A percentile compares a stretch with the other conserved stretches of the same genome.
Conservation (phyloP, 2,888 invertebrate genomes). For the Gymnosoma rotundatum region DNA sequence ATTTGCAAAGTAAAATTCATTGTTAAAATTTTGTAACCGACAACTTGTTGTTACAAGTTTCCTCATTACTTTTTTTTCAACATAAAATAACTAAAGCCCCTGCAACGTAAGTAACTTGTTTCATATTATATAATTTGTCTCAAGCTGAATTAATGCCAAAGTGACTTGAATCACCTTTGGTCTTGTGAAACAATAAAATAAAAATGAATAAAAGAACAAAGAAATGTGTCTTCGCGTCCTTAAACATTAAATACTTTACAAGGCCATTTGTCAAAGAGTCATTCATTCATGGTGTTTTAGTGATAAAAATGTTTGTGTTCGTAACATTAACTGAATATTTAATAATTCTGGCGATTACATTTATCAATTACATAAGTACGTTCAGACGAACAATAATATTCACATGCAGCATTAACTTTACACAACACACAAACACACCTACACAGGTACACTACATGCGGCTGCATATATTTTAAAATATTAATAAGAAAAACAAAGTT, state of each 20-base stretch:
- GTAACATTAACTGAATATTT: slow-evolving; percentile 55
- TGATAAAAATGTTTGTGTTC: slow-evolving; percentile 54
- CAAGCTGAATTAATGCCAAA: slow-evolving; percentile 26
- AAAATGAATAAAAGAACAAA: slow-evolving; percentile 38
- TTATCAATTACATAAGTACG: slow-evolving; percentile 2
- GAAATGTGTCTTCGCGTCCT: slow-evolving; percentile 53
- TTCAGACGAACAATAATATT: background rate
- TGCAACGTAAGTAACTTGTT: slow-evolving; percentile 15
- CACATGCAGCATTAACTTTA: slow-evolving; percentile 40
- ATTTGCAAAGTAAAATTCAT: slow-evolving; percentile 7
- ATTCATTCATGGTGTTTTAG: slow-evolving; percentile 56
- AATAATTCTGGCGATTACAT: slow-evolving; percentile 57
- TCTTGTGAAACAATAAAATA: slow-evolving; percentile 31
- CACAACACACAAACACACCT: background rate
- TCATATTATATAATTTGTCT: slow-evolving; percentile 58
- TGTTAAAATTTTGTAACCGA: slow-evolving; percentile 33
- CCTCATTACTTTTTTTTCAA: slow-evolving; percentile 14
- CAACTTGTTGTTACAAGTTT: slow-evolving; percentile 48
- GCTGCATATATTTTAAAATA: slow-evolving; percentile 54
- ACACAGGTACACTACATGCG: background rate
- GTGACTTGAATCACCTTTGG: slow-evolving; percentile 47
- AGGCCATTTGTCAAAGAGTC: slow-evolving; percentile 63
- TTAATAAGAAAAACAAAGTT: slow-evolving; percentile 37
- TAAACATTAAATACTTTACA: slow-evolving; percentile 62
- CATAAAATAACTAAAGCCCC: background rate